Evolutionary conservation across 2,113 vertebrate genomes (phyloP).

Genomic region (Mionectes macconnelli): DNA sequence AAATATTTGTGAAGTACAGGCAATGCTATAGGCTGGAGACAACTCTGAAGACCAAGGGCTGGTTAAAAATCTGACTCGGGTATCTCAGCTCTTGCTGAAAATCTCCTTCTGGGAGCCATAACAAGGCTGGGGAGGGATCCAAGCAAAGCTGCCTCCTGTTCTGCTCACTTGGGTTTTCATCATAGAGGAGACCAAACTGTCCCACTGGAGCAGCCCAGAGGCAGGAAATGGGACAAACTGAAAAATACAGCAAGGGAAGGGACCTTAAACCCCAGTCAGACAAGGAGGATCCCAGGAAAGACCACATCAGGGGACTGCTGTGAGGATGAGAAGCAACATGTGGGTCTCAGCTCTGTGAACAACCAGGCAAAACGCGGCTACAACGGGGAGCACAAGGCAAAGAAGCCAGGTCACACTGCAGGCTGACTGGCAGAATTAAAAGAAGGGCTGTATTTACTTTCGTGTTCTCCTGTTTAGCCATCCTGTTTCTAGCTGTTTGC

Average conservation of each 20-base stretch:
- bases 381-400: not conserved
- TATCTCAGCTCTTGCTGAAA: not conserved
- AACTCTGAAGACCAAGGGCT: not conserved
- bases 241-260: not conserved
- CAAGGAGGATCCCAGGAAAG: not conserved
- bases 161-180: not conserved
- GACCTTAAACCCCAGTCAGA: not conserved
- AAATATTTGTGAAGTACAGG: not conserved
- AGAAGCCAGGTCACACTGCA: not conserved
- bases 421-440: not conserved
- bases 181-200: not conserved
- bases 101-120: not conserved
- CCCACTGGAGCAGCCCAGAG: not conserved
- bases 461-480: not conserved
- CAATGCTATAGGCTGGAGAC: not conserved
- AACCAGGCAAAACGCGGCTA: not conserved
- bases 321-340: not conserved
- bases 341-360: not conserved
- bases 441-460: not conserved
- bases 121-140: not conserved
- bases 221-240: not conserved
- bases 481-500: not conserved
- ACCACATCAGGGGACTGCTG: not conserved
- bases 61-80: not conserved
- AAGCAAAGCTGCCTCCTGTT: not conserved